Conservation (phyloP, 2,888 invertebrate genomes). For the Dexiosoma caninum region DNA sequence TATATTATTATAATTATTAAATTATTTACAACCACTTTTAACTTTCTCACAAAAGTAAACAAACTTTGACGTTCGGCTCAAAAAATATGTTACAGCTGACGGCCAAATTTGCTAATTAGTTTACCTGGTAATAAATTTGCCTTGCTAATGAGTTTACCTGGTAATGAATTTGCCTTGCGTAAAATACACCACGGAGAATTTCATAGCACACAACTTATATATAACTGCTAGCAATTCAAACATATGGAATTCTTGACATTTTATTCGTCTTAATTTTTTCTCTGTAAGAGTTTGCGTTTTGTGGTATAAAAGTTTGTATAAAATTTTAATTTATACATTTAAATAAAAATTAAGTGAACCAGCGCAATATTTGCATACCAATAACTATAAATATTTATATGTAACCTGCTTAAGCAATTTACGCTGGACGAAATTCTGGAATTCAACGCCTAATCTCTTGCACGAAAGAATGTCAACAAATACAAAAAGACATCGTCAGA, state of each 20-base stretch:
- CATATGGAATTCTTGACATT: conserved; percentile 38
- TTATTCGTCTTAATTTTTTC: conserved; percentile 40
- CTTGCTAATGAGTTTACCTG: no score
- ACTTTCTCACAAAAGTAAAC: no score
- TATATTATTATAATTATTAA: no score
- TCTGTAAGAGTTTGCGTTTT: conserved; percentile 29
- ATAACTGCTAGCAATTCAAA: background rate
- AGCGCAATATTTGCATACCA: background rate
- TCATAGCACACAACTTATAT: conserved; percentile 2
- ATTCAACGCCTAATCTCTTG: background rate
- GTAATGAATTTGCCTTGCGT: no score
- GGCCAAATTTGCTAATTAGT: no score
- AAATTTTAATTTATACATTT: conserved; percentile 13
- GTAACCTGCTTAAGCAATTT: background rate
- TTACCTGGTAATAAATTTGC: no score
- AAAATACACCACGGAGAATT: background rate
- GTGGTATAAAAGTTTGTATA: conserved; percentile 20
- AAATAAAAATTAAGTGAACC: conserved; percentile 3
- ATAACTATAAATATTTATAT: background rate
- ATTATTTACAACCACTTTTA: no score
- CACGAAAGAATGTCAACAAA: conserved; percentile 56
- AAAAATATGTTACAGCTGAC: no score
- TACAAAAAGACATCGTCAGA: conserved; percentile 51
- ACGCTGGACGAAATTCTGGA: background rate
- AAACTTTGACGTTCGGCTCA: no score